Evolutionary conservation across 2,888 invertebrate species (phyloP).

Genomic region (Ametastegia equiseti): DNA sequence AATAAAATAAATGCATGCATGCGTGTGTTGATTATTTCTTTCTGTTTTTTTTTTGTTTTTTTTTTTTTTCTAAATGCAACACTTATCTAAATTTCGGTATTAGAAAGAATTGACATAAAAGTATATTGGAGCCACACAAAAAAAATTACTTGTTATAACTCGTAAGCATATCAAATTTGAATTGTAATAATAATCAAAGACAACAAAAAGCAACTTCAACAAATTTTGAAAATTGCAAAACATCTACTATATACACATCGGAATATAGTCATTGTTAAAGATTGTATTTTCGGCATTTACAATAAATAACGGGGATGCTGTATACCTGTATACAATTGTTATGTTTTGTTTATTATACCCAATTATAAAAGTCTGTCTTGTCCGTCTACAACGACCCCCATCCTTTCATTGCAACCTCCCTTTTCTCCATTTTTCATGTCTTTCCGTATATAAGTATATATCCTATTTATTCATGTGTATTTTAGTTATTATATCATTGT

Average conservation of each 20-base stretch:
- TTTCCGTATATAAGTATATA: no score
- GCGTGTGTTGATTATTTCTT: not conserved
- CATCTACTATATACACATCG: not conserved
- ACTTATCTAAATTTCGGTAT: not conserved
- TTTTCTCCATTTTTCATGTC: not conserved
- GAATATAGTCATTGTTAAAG: slow-evolving; percentile 39
- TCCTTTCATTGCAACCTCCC: not conserved
- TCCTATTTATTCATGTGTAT: no score
- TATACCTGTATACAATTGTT: slow-evolving; percentile 41
- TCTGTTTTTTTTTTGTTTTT: not conserved
- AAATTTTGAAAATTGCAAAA: not conserved
- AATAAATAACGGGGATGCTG: slow-evolving; percentile 45
- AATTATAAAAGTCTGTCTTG: not conserved
- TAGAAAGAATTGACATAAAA: not conserved
- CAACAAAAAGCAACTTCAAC: not conserved
- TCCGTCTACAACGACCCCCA: not conserved
- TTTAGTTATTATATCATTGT: no score
- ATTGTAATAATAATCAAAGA: not conserved
- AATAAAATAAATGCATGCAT: no score
- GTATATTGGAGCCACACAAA: not conserved
- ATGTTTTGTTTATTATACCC: slow-evolving; percentile 45
- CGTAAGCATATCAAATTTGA: slow-evolving; percentile 37
- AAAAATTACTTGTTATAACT: no score
- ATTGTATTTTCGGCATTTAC: slow-evolving; percentile 39
- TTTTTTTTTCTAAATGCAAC: not conserved